Percentiles rank a stretch among this genome's conserved stretches.
phyloP scores from a whole-genome alignment of 2,888 invertebrate genomes.

The Drosophila mayaguana region DNA sequence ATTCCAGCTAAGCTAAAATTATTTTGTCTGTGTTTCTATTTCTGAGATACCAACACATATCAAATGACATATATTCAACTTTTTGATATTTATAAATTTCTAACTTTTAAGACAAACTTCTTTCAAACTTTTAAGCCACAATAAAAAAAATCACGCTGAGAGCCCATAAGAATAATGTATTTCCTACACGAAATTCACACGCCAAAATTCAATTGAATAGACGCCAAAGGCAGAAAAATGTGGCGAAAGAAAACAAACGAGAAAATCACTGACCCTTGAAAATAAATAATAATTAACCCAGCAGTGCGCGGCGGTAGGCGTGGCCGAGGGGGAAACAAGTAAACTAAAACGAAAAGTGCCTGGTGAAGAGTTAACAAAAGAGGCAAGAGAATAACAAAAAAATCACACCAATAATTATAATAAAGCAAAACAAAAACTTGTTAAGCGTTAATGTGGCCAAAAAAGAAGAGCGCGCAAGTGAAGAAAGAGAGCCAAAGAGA shows the following conservation, averaged over 20 bases:
- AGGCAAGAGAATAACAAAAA: constrained; percentile 32
- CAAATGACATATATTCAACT: no score
- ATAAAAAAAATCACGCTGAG: background rate
- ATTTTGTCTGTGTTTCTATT: background rate
- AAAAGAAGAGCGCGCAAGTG: constrained; percentile 7
- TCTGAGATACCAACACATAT: no score
- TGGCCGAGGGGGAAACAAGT: background rate
- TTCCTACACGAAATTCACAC: constrained; percentile 49
- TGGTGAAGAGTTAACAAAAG: constrained; percentile 48
- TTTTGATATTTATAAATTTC: background rate
- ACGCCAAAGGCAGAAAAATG: constrained; percentile 4
- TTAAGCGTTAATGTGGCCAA: constrained; percentile 50
- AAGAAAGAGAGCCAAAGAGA: background rate
- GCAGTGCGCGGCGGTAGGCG: background rate
- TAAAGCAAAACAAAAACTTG: constrained; percentile 35
- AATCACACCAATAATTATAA: constrained; percentile 55
- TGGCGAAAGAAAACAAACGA: constrained; percentile 35
- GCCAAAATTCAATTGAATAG: constrained; percentile 54
- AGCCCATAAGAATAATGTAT: constrained; percentile 8
- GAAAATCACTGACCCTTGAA: constrained; percentile 69
- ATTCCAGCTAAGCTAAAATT: background rate
- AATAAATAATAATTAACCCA: constrained; percentile 64
- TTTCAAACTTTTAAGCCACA: background rate
- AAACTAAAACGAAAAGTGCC: constrained; percentile 31
- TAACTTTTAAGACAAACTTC: background rate